Percentiles rank a stretch among this genome's conserved stretches.
These are phyloP conservation scores for Melanchra persicariae DNA, from an alignment of 2,888 invertebrate species.

Conservation along the genomic window DNA sequence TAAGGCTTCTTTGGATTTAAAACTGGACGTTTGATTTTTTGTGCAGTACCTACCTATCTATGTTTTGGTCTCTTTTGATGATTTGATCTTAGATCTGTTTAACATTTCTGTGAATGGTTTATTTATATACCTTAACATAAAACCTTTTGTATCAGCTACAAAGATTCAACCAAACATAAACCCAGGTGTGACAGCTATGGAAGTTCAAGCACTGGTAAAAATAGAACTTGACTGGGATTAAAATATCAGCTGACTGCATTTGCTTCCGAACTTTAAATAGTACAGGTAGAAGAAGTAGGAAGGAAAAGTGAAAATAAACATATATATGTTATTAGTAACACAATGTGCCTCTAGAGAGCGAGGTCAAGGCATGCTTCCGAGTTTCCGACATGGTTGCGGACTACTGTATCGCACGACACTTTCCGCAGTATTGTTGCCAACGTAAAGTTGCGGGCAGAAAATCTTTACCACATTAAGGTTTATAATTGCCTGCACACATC, in stretches of 20 bases:
- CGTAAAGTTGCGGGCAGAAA: too few species aligned
- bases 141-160: not conserved
- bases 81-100: not conserved
- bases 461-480: too few species aligned
- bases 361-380: conserved; percentile 31
- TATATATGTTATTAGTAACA: conserved; percentile 17
- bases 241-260: too few species aligned
- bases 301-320: not conserved
- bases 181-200: too few species aligned
- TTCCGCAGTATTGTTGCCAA: conserved; percentile 21
- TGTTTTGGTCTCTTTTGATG: not conserved
- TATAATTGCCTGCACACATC: too few species aligned
- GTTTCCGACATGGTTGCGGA: conserved; percentile 16
- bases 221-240: too few species aligned
- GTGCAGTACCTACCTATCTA: not conserved
- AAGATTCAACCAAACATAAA: not conserved
- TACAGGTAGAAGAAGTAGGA: not conserved
- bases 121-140: not conserved
- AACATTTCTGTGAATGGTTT: not conserved
- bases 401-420: conserved; percentile 24
- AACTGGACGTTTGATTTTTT: not conserved
- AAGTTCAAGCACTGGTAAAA: too few species aligned
- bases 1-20: conserved; percentile 7
- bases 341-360: conserved; percentile 20
- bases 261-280: not conserved